phyloP scores from a whole-genome alignment of 2,113 vertebrate species.

The Zosterops pallidus region DNA sequence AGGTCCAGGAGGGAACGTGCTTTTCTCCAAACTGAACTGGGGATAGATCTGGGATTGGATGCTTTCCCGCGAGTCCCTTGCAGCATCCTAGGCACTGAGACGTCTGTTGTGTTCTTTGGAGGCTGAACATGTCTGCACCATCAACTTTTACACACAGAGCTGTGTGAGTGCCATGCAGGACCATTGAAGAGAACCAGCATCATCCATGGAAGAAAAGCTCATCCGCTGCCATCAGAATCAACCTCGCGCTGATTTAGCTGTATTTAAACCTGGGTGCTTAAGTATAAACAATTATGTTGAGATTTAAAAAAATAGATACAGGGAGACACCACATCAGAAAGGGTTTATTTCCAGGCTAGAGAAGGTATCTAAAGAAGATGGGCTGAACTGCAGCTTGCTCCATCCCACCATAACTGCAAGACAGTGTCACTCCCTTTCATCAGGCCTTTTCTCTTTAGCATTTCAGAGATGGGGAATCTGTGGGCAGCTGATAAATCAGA shows the following conservation, averaged over 20 bases:
- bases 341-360: neutral
- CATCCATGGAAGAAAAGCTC: neutral
- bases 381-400: neutral
- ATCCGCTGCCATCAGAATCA: accelerated
- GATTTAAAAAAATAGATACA: neutral
- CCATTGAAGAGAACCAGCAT: neutral
- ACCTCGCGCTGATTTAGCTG: accelerated
- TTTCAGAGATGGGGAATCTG: neutral
- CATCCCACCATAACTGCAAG: neutral
- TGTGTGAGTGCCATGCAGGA: neutral
- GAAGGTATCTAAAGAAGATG: neutral
- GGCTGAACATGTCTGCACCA: neutral
- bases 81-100: neutral
- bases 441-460: neutral
- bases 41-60: neutral
- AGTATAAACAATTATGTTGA: neutral
- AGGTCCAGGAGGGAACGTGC: neutral
- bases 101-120: neutral
- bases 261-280: neutral
- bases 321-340: neutral
- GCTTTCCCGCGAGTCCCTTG: neutral
- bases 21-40: neutral
- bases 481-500: neutral
- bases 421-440: neutral
- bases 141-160: neutral